phyloP scores from a whole-genome alignment of 2,888 invertebrate species.

The Eugnorisma glareosa region DNA sequence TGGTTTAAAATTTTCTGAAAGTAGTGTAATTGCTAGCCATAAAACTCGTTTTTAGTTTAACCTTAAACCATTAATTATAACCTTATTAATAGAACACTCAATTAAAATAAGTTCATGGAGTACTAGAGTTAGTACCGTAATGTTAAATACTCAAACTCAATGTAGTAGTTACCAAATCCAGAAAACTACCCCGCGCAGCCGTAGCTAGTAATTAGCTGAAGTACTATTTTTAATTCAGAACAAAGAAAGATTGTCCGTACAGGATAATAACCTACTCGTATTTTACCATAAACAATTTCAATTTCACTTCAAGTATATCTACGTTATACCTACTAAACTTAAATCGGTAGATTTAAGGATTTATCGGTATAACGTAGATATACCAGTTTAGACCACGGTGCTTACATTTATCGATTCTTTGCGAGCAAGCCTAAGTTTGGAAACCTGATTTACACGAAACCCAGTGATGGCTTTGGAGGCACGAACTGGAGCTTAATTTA shows the following conservation, averaged over 20 bases:
- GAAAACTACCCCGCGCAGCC: neutral
- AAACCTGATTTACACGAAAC: conserved; percentile 32
- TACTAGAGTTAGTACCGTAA: neutral
- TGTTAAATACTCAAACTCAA: neutral
- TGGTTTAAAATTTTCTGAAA: neutral
- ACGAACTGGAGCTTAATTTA: conserved; percentile 32
- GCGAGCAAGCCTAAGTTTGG: conserved; percentile 28
- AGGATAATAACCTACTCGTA: neutral
- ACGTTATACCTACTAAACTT: too few species aligned
- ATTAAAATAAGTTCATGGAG: conserved; percentile 7
- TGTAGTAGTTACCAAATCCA: neutral
- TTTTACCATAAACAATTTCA: neutral
- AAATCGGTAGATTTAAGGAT: too few species aligned
- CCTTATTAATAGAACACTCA: neutral
- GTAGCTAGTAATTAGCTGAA: conserved; percentile 31
- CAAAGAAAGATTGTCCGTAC: neutral
- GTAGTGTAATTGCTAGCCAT: neutral
- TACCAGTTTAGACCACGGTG: neutral
- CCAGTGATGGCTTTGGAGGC: conserved; percentile 15
- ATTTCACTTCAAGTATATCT: neutral
- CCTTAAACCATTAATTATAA: neutral
- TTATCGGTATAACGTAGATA: neutral
- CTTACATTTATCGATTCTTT: conserved; percentile 31
- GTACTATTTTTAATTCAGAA: conserved; percentile 12
- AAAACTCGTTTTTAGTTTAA: neutral